Base-by-base conservation (phyloP, 2,888 invertebrate species). In the Apamea anceps region DNA sequence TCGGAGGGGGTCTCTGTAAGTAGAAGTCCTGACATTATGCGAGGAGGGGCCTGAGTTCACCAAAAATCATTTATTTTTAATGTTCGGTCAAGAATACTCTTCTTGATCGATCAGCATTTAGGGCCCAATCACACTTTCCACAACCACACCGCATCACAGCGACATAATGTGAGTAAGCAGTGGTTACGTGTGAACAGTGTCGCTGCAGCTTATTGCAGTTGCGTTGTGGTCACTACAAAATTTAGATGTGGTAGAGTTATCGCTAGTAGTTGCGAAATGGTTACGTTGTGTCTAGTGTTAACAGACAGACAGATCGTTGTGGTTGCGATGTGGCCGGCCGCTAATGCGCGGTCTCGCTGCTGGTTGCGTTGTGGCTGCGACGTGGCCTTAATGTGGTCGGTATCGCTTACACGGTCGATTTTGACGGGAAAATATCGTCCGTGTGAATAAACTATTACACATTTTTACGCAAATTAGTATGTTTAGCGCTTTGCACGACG, bases 1-100 rank as follows among this genome's bases (percentile, higher is more conserved):
- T 86, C 10, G 87, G 84, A 0, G 86, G 77, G 25, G 37, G 71
- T 12, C 60, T 83, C 12, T 88, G 89, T 89, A 70, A 86, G 88
- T 87, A 4, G 18, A n/a, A 37, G 48, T 25, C 1, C 7, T 66
- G n/a, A 60, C 37, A 72, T 37, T 57, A 71, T 37, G 32, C 32
- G 32, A 37, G 25, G 25, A 51, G 13, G 8, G 21, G 21, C 32
- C 32, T 5, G 25, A 25, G 1, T 15, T 51, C 25, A 25, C 13
- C 25, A 25, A 0, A 15, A 13, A 15, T 51, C 13, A 15, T 8
- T 51, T 25, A 32, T 32, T 54, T 71, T 15, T 37, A 71, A 37
- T 54, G 2, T 32, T 37, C 18, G 37, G 28, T 18, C 54, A 54
- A 10, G 18, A 37, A n/a, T n/a, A 18, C 10, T 37, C 2, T 37